These are phyloP conservation scores for Anas capensis DNA, from an alignment of 2,797 vertebrate genomes.

Conservation along the genomic window DNA sequence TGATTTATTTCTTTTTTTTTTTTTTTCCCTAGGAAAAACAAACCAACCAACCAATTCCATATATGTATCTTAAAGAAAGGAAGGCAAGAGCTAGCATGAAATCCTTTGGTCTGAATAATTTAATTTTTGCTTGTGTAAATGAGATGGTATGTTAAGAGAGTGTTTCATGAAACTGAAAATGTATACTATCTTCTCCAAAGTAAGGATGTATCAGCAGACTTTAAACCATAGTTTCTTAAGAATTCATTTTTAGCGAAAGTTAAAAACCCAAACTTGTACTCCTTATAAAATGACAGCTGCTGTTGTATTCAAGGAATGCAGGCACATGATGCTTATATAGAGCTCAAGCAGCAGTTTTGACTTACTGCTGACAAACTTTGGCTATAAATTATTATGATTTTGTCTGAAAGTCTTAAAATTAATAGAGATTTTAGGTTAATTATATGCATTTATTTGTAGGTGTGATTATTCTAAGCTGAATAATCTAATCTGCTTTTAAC, in stretches of 20 bases:
- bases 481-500: not conserved
- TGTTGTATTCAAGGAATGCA: not conserved
- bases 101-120: conserved; percentile 15
- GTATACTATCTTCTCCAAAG: not conserved
- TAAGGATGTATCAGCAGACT: not conserved
- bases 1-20: not conserved
- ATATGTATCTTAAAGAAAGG: not conserved
- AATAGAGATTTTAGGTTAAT: not conserved
- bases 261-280: not conserved
- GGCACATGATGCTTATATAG: not conserved
- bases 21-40: not conserved
- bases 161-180: not conserved
- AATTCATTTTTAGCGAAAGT: not conserved
- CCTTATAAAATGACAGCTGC: not conserved
- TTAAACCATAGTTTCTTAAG: not conserved
- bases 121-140: not conserved
- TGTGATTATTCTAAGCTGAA: not conserved
- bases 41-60: not conserved
- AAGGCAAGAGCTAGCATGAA: not conserved
- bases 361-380: not conserved
- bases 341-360: not conserved
- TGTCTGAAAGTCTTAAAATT: conserved; percentile 14
- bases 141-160: not conserved
- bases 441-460: not conserved
- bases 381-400: not conserved